Conservation (phyloP, 2,888 invertebrate species). For the Orthonychiurus folsomi region DNA sequence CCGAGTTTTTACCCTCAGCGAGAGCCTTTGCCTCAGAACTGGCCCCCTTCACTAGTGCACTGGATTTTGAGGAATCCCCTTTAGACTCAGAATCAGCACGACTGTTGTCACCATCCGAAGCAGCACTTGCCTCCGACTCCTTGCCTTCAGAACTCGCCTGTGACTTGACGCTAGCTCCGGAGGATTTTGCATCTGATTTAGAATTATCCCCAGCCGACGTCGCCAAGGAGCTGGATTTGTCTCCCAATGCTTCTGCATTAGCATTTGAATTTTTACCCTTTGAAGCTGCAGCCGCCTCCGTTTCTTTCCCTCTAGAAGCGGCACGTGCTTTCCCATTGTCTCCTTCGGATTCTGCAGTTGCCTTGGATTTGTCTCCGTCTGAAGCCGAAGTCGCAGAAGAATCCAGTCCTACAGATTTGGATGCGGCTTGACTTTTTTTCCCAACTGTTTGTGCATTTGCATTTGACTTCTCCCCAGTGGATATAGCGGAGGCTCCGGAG, state of each 20-base stretch:
- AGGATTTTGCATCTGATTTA: background rate
- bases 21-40: background rate
- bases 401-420: background rate
- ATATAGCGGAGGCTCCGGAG: background rate
- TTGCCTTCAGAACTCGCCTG: background rate
- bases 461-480: background rate
- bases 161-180: background rate
- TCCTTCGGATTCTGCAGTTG: constrained; percentile 3
- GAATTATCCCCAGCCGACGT: background rate
- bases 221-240: background rate
- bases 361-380: background rate
- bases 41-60: background rate
- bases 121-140: background rate
- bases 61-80: background rate
- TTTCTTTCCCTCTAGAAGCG: background rate
- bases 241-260: background rate
- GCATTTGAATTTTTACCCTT: background rate
- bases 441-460: background rate
- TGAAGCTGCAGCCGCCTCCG: background rate
- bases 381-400: background rate
- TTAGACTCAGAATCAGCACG: background rate
- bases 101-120: background rate
- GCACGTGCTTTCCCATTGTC: background rate
- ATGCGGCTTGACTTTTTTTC: background rate
- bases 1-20: background rate